Evolutionary conservation across 2,797 vertebrate genomes (phyloP).

Genomic region (Tragopan temminckii): DNA sequence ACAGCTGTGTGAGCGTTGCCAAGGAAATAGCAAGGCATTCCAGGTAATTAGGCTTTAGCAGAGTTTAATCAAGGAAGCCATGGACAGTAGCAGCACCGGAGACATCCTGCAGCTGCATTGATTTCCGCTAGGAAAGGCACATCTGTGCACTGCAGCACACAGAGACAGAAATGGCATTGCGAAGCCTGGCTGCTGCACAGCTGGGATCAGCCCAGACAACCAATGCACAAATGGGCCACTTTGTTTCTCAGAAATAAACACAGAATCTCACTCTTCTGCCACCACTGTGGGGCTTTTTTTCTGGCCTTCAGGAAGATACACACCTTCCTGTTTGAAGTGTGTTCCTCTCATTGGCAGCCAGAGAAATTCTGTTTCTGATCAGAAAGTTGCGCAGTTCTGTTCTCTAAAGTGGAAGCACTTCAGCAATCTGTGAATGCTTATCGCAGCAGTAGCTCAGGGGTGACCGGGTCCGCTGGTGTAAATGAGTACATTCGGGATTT

Average conservation of each 20-base stretch:
- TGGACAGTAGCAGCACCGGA: slow-evolving; percentile 56
- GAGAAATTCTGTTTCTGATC: not conserved
- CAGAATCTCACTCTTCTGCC: not conserved
- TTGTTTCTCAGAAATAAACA: not conserved
- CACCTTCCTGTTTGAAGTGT: not conserved
- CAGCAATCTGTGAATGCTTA: not conserved
- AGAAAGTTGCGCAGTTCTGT: not conserved
- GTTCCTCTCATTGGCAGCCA: not conserved
- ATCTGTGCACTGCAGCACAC: not conserved
- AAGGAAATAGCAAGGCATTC: slow-evolving; percentile 73
- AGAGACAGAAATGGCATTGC: not conserved
- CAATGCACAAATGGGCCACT: slow-evolving; percentile 24
- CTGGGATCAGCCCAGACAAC: slow-evolving; percentile 35
- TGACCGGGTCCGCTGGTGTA: not conserved
- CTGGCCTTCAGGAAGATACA: not conserved
- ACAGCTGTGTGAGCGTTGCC: slow-evolving; percentile 23
- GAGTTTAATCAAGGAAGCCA: slow-evolving; percentile 73
- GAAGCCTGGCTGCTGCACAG: slow-evolving; percentile 10
- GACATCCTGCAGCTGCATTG: slow-evolving; percentile 47
- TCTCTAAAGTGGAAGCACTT: not conserved
- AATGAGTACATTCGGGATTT: not conserved
- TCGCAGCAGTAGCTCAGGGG: not conserved
- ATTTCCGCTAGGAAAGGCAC: slow-evolving; percentile 35
- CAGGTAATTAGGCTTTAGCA: slow-evolving; percentile 65
- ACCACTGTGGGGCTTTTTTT: not conserved